Percentiles rank a stretch among this genome's conserved stretches.
Conservation (phyloP, 2,113 vertebrate genomes). For the Zosterops japonicus region DNA sequence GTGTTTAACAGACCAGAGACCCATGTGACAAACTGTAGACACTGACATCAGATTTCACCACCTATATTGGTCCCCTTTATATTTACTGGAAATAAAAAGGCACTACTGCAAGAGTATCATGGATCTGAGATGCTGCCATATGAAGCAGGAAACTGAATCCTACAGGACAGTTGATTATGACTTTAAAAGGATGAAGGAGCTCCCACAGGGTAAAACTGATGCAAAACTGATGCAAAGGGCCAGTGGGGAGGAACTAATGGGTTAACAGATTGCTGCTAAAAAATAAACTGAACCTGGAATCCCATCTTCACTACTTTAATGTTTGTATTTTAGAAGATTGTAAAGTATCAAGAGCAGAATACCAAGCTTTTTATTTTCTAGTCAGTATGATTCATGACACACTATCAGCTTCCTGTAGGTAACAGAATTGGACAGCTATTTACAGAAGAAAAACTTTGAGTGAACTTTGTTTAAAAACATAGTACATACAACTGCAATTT, state of each 20-base stretch:
- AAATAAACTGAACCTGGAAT: not conserved
- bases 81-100: not conserved
- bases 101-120: not conserved
- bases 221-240: not conserved
- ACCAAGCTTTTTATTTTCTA: not conserved
- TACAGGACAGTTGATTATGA: not conserved
- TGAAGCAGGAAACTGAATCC: not conserved
- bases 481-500: not conserved
- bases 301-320: not conserved
- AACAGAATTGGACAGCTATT: not conserved
- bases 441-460: not conserved
- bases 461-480: not conserved
- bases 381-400: not conserved
- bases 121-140: not conserved
- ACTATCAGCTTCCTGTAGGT: not conserved
- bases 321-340: not conserved
- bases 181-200: not conserved
- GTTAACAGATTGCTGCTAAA: not conserved
- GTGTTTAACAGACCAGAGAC: not conserved
- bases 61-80: not conserved
- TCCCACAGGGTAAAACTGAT: not conserved
- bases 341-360: not conserved
- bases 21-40: not conserved
- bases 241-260: not conserved
- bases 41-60: not conserved